These are phyloP conservation scores for Galleria mellonella DNA, from an alignment of 1,140 invertebrate species.

Conservation along the genomic window DNA sequence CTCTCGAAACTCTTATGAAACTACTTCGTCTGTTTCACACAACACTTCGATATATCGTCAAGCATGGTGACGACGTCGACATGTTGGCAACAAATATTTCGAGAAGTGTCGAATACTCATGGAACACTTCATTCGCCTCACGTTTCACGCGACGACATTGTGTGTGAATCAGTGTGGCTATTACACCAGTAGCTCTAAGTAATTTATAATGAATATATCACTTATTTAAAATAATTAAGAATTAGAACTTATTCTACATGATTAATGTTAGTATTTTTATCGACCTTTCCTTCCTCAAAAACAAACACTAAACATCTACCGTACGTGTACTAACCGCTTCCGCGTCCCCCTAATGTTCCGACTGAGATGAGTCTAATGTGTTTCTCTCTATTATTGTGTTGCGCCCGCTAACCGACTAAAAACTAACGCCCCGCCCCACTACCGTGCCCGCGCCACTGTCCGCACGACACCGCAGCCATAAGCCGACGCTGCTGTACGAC, in stretches of 20 bases:
- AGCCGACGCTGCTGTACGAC: slow-evolving; percentile 85
- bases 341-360: slow-evolving; percentile 29
- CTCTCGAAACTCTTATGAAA: slow-evolving; percentile 39
- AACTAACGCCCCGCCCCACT: slow-evolving; percentile 39
- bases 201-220: slow-evolving; percentile 19
- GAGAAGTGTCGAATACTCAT: slow-evolving; percentile 19
- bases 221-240: slow-evolving; percentile 31
- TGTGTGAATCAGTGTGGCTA: slow-evolving; percentile 13
- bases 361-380: slow-evolving; percentile 36
- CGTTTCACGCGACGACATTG: slow-evolving; percentile 25
- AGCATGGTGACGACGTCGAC: slow-evolving; percentile 38
- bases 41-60: slow-evolving; percentile 25
- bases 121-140: slow-evolving; percentile 17
- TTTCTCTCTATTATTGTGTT: slow-evolving; percentile 44
- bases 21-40: slow-evolving; percentile 19
- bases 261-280: slow-evolving; percentile 82
- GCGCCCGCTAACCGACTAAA: slow-evolving; percentile 69
- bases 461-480: slow-evolving; percentile 61
- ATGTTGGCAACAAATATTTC: slow-evolving; percentile 22
- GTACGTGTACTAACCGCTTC: slow-evolving; percentile 41
- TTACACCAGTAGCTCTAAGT: slow-evolving; percentile 19
- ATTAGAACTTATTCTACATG: slow-evolving; percentile 69
- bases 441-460: slow-evolving; percentile 7
- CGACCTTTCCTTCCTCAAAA: slow-evolving; percentile 86
- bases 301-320: slow-evolving; percentile 75